These are phyloP conservation scores for Tribolium madens DNA, from an alignment of 1,140 invertebrate species.

Conservation along the genomic window DNA sequence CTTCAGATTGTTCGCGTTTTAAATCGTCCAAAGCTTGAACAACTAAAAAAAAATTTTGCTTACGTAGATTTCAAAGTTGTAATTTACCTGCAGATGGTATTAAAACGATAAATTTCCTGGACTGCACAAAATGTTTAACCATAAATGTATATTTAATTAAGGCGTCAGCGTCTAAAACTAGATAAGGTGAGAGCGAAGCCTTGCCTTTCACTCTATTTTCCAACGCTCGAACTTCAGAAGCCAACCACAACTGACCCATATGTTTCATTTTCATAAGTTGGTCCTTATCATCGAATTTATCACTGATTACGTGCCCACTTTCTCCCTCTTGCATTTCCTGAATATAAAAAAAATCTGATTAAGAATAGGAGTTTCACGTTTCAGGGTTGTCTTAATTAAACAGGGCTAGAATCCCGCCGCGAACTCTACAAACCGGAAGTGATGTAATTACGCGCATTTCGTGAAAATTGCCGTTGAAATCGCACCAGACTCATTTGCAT, in stretches of 20 bases:
- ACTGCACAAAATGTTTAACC: slow-evolving; percentile 82
- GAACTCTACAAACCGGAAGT: slow-evolving; percentile 57
- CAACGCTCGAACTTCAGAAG: slow-evolving; percentile 71
- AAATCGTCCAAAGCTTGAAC: slow-evolving; percentile 87
- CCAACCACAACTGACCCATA: slow-evolving; percentile 70
- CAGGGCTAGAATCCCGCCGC: slow-evolving; percentile 48
- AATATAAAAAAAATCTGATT: slow-evolving; percentile 43
- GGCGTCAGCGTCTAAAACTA: slow-evolving; percentile 80
- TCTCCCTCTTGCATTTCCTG: slow-evolving; percentile 66
- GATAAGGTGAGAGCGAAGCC: slow-evolving; percentile 76
- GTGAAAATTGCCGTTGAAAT: slow-evolving; percentile 58
- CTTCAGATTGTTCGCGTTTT: slow-evolving; percentile 82
- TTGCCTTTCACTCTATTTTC: slow-evolving; percentile 66
- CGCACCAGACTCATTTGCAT: slow-evolving; percentile 59
- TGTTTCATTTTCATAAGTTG: slow-evolving; percentile 68
- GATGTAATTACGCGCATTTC: slow-evolving; percentile 60
- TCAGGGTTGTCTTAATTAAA: slow-evolving; percentile 54
- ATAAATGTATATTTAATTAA: slow-evolving; percentile 78
- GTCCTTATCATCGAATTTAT: slow-evolving; percentile 59
- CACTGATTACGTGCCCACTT: slow-evolving; percentile 52
- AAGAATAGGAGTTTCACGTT: slow-evolving; percentile 12
- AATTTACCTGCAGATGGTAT: slow-evolving; percentile 80
- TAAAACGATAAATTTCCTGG: slow-evolving; percentile 83
- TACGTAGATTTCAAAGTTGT: background rate
- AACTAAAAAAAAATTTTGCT: slow-evolving; percentile 71